Conservation (phyloP, 2,113 vertebrate species). For the Alouatta palliata region DNA sequence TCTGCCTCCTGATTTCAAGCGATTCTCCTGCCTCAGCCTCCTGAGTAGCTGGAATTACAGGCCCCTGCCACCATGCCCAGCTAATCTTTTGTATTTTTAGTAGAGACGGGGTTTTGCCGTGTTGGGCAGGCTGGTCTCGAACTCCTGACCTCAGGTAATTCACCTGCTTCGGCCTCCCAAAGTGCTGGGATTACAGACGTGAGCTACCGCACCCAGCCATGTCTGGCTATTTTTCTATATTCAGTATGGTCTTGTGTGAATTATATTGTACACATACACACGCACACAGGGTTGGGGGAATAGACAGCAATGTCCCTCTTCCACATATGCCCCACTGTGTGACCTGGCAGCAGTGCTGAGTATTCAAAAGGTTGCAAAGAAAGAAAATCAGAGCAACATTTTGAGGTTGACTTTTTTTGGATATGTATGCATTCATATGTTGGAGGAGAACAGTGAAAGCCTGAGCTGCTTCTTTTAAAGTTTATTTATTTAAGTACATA, state of each 20-base stretch:
- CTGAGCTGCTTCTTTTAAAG: slow-evolving; percentile 1
- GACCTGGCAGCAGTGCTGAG: background rate
- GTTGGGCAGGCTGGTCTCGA: no score
- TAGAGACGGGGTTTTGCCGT: no score
- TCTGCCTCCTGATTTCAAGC: no score
- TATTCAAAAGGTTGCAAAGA: slow-evolving; percentile 24
- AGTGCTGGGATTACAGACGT: no score
- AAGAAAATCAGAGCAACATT: slow-evolving; percentile 26
- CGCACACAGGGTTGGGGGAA: no score
- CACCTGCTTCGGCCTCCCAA: no score
- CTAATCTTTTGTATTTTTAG: no score
- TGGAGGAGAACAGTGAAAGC: background rate
- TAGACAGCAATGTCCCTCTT: background rate
- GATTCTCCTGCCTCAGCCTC: no score
- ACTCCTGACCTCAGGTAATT: no score
- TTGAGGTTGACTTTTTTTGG: background rate
- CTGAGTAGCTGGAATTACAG: no score
- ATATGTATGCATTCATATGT: background rate
- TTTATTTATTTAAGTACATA: background rate
- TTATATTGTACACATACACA: background rate
- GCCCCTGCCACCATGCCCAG: no score
- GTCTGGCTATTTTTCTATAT: background rate
- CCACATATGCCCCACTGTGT: background rate
- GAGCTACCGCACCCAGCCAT: background rate
- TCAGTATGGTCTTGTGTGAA: background rate